phyloP scores from a whole-genome alignment of 2,113 vertebrate species.

The Xenopus borealis region DNA sequence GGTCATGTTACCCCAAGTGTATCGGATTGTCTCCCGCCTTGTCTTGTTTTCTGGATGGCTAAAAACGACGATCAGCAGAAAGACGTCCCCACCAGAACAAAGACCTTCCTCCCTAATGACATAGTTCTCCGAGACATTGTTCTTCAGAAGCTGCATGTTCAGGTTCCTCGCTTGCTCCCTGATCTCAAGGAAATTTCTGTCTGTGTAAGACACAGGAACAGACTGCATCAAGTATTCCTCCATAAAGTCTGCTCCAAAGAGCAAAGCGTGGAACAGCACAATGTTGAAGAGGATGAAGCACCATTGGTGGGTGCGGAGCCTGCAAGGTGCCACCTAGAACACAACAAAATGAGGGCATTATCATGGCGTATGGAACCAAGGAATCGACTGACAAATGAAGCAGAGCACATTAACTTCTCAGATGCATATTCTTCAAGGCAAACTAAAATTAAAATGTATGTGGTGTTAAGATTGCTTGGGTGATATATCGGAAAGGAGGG shows the following conservation, averaged over 20 bases:
- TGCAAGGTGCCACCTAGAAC: conserved; percentile 71
- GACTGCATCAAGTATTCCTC: conserved; percentile 84
- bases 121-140: conserved; percentile 70
- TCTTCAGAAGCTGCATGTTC: conserved; percentile 60
- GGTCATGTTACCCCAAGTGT: conserved; percentile 80
- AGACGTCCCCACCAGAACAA: conserved; percentile 68
- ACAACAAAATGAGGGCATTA: not conserved
- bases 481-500: no score
- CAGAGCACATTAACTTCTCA: no score
- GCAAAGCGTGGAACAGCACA: conserved; percentile 79
- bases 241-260: conserved; percentile 87
- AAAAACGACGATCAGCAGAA: conserved; percentile 77
- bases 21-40: conserved; percentile 70
- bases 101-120: conserved; percentile 53
- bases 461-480: no score
- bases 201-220: conserved; percentile 69
- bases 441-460: no score
- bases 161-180: conserved; percentile 79
- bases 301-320: conserved; percentile 85
- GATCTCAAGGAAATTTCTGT: conserved; percentile 67
- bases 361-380: no score
- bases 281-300: conserved; percentile 87
- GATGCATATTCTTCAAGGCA: no score
- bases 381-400: no score
- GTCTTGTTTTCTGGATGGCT: conserved; percentile 70